These are phyloP conservation scores for Columbina picui DNA, from an alignment of 2,113 vertebrate species.

Conservation along the genomic window DNA sequence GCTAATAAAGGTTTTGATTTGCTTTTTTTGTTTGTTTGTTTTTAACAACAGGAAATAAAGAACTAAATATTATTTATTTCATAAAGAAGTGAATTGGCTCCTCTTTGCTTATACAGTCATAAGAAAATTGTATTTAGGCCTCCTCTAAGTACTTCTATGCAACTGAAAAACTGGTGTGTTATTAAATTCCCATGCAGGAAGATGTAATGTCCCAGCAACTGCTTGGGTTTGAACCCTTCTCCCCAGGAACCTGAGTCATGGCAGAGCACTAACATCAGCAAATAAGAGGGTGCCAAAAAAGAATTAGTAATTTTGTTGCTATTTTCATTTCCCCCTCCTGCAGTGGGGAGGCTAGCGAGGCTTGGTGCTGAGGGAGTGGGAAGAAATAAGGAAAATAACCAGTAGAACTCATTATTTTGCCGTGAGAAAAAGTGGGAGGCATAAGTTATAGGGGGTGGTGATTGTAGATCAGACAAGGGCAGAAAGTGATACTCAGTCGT, in stretches of 20 bases:
- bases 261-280: neutral
- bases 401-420: constrained; percentile 41
- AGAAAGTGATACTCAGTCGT: constrained; percentile 36
- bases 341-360: neutral
- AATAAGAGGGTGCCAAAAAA: neutral
- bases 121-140: neutral
- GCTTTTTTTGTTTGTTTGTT: neutral
- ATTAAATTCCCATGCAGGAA: neutral
- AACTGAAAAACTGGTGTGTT: neutral
- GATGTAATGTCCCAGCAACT: neutral
- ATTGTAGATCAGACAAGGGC: constrained; percentile 29
- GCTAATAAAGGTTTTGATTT: neutral
- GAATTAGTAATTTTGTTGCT: neutral
- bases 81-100: neutral
- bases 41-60: neutral
- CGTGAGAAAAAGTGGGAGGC: constrained; percentile 49
- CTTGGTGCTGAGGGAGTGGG: constrained; percentile 12
- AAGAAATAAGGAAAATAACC: constrained; percentile 54
- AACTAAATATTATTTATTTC: neutral
- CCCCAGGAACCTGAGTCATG: neutral
- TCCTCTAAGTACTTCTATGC: neutral
- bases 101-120: neutral
- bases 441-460: neutral
- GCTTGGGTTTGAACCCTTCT: neutral
- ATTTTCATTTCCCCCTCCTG: constrained; percentile 4